Evolutionary conservation across 2,797 vertebrate species (phyloP).

Genomic region (Tenualosa ilisha): DNA sequence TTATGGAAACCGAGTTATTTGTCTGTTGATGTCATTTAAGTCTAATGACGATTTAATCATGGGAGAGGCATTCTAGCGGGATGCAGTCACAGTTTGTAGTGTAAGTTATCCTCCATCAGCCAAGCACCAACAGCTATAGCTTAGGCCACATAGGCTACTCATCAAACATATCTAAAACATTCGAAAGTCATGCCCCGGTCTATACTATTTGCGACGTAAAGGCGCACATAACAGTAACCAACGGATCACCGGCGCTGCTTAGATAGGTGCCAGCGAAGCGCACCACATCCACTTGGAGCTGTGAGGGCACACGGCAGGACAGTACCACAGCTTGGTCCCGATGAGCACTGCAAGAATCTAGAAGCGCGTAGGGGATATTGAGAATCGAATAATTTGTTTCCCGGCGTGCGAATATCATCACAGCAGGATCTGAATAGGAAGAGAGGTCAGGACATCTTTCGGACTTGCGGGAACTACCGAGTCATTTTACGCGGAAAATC

Average conservation of each 20-base stretch:
- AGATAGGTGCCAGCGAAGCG: conserved; percentile 2
- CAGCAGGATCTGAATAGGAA: not conserved
- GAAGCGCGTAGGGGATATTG: not conserved
- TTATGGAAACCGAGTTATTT: too few relatives aligned
- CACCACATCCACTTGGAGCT: conserved; percentile 11
- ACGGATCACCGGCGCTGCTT: conserved; percentile 5
- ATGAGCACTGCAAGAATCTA: not conserved
- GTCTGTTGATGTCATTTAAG: too few relatives aligned
- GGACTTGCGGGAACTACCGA: not conserved
- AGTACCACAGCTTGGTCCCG: not conserved
- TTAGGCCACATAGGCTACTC: not conserved
- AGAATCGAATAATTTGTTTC: not conserved
- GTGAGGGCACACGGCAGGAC: conserved; percentile 6
- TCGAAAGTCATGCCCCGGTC: not conserved
- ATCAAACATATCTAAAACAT: not conserved
- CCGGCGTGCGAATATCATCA: not conserved
- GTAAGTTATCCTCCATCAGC: too few relatives aligned
- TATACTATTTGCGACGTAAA: conserved; percentile 4
- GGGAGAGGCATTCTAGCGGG: too few relatives aligned
- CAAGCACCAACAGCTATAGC: not conserved
- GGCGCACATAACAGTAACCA: not conserved
- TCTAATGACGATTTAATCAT: too few relatives aligned
- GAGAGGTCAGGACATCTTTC: not conserved
- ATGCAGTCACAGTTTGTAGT: too few relatives aligned
- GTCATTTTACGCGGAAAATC: conserved; percentile 9